These are phyloP conservation scores for Tricholaema leucomelas DNA, from an alignment of 2,113 vertebrate species.

Conservation along the genomic window DNA sequence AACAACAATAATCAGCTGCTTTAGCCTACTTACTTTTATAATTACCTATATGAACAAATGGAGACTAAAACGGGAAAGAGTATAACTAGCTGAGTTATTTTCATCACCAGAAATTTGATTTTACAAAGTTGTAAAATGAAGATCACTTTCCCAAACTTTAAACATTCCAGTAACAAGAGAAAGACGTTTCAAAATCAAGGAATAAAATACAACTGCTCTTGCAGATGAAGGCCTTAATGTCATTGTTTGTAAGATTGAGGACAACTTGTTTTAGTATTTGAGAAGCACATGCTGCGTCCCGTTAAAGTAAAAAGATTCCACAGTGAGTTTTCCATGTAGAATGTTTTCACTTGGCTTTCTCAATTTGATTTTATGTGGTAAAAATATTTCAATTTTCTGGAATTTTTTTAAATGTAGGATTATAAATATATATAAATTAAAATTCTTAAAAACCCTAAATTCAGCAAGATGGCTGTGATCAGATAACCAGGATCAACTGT, in stretches of 20 bases:
- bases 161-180: neutral
- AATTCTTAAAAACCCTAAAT: neutral
- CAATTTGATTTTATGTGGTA: neutral
- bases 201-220: neutral
- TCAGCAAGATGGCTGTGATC: neutral
- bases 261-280: neutral
- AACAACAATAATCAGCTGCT: neutral
- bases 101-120: neutral
- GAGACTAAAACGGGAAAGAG: accelerated
- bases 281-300: neutral
- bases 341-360: neutral
- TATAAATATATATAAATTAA: neutral
- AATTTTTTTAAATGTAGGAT: neutral
- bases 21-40: neutral
- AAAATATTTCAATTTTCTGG: neutral
- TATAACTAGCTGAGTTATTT: neutral
- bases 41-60: neutral
- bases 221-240: neutral
- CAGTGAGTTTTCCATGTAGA: neutral
- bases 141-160: neutral
- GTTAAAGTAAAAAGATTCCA: neutral
- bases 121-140: neutral
- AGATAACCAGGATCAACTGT: neutral
- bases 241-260: neutral
- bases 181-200: neutral